Evolutionary conservation across 2,888 invertebrate genomes (phyloP).

Genomic region (Lissonota sp.): DNA sequence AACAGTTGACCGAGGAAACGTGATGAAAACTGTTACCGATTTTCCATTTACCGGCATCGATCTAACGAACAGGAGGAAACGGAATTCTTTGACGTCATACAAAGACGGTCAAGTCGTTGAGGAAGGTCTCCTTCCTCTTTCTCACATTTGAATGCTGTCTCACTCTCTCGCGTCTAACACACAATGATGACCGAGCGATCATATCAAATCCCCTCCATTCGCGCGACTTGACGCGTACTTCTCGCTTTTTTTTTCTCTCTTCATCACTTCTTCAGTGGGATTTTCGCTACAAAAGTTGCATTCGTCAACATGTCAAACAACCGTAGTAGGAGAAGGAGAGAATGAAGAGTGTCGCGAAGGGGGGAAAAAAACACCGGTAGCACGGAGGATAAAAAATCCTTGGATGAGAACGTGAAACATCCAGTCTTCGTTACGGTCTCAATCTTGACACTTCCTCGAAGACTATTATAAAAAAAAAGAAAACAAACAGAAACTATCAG

Average conservation of each 20-base stretch:
- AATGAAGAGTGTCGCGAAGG: background rate
- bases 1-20: background rate
- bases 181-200: slow-evolving; percentile 11
- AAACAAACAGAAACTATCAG: no score
- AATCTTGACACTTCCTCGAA: slow-evolving; percentile 46
- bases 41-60: background rate
- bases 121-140: slow-evolving; percentile 55
- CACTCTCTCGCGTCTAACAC: background rate
- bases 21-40: slow-evolving; percentile 15
- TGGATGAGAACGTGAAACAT: slow-evolving; percentile 58
- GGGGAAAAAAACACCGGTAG: slow-evolving; percentile 3
- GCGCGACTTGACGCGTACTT: background rate
- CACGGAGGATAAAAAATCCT: slow-evolving; percentile 73
- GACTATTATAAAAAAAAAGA: no score
- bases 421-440: slow-evolving; percentile 68
- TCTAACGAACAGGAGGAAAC: slow-evolving; percentile 62
- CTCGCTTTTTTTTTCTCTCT: background rate
- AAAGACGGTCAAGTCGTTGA: slow-evolving; percentile 58
- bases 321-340: slow-evolving; percentile 16
- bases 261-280: background rate
- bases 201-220: background rate
- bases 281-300: slow-evolving; percentile 21
- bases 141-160: background rate
- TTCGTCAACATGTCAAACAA: slow-evolving; percentile 1
- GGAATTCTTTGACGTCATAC: slow-evolving; percentile 68